Evolutionary conservation across 2,888 invertebrate species (phyloP), one percentile per base, ranked within the genome.

Genomic region (Standfussiana lucernea): DNA sequence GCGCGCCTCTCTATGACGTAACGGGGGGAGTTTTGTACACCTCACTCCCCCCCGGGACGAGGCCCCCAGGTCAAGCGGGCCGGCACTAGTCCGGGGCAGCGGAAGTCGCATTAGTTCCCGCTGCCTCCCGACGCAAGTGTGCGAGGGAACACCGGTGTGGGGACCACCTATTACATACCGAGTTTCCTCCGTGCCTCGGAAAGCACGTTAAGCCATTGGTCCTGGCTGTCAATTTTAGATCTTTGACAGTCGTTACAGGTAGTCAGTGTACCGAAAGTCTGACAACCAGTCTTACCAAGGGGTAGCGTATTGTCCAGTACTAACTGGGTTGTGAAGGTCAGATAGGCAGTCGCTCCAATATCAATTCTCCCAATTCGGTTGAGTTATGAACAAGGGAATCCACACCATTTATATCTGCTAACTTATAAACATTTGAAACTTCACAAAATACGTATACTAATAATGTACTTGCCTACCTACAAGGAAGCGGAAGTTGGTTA

Each of bases 401-500:
- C 10, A 24, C 24, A 10, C 50, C 11, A 24, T 50, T 50, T 24
- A 24, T 50, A 10, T 50, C 50, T 11, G 50, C 10, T 50, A 2
- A 50, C 45, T 21, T 47, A 47, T 8, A 24, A 56, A 56, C 56
- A 56, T 24, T 40, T 15, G 1, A 40, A 77, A 56, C 21, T 15
- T 37, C 24, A 45, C 64, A 28, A 59, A 66, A 40, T 37, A n/a
- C n/a, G n/a, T n/a, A 61, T 42, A 40, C 42, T 24, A 53, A n/a
- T 18, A 42, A 42, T 42, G 45, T 28, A 32, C 21, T 1, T 59
- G 18, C 13, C 59, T 40, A 67, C 68, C 6, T 24, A 71, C 15
- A 74, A 65, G 86, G 83, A 83, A 83, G 83, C 69, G 83, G 83
- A 83, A 69, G 59, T 78, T 0, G 21, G 0, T n/a, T 86, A 83